phyloP scores from a whole-genome alignment of 2,113 vertebrate genomes.

The Corapipo altera region DNA sequence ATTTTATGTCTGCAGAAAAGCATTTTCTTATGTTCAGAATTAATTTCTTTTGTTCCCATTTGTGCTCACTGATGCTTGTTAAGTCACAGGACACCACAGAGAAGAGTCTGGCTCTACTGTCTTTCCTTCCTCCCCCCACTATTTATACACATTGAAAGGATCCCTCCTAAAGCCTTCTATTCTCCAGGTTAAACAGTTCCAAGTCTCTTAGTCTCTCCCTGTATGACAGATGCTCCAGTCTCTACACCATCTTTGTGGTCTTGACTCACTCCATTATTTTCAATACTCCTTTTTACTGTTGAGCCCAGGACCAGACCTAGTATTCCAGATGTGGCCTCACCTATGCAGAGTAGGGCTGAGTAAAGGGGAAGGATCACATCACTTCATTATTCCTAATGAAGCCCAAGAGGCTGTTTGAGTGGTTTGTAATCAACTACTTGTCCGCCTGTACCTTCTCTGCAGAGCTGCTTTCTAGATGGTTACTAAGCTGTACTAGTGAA shows the following conservation, averaged over 20 bases:
- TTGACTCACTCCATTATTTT: neutral
- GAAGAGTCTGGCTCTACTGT: neutral
- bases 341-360: neutral
- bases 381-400: neutral
- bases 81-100: neutral
- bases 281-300: neutral
- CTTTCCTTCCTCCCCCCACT: neutral
- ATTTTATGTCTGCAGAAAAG: neutral
- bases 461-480: neutral
- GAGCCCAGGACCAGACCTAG: neutral
- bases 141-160: neutral
- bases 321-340: neutral
- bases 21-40: neutral
- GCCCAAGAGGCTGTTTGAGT: neutral
- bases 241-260: neutral
- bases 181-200: neutral
- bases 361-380: neutral
- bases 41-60: neutral
- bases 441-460: neutral
- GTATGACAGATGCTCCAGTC: neutral
- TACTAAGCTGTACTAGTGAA: neutral
- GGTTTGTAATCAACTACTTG: neutral
- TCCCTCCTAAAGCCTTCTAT: neutral
- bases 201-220: neutral
- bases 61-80: neutral